Percentiles rank a stretch among this genome's conserved stretches.
These are phyloP conservation scores for Chesias legatella DNA, from an alignment of 2,888 invertebrate species.

Conservation along the genomic window DNA sequence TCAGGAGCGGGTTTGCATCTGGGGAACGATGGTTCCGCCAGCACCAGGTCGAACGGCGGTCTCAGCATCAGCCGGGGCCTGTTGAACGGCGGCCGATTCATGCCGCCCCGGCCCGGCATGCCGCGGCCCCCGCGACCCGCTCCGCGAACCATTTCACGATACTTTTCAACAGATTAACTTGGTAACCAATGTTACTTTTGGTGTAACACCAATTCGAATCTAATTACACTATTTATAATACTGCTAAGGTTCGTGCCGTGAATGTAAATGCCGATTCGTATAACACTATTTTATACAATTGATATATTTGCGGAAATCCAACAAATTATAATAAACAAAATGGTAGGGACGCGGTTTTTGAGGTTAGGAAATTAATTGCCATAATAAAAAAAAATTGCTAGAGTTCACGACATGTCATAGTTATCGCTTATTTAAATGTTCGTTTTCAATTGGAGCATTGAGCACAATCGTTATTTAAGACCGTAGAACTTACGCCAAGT, in stretches of 20 bases:
- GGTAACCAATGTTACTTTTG: no score
- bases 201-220: no score
- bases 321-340: constrained; percentile 18
- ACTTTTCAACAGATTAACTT: no score
- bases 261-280: no score
- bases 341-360: constrained; percentile 19
- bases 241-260: no score
- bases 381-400: not conserved
- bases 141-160: constrained; percentile 84
- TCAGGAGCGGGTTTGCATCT: constrained; percentile 89
- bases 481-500: no score
- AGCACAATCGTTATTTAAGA: no score
- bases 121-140: constrained; percentile 84
- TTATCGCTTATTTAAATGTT: no score
- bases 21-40: constrained; percentile 94
- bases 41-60: constrained; percentile 92
- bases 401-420: no score
- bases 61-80: constrained; percentile 75
- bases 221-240: no score
- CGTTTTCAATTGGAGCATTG: no score
- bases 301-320: constrained; percentile 2
- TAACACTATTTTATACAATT: no score
- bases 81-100: constrained; percentile 74
- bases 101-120: constrained; percentile 82
- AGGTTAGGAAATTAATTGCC: not conserved